Evolutionary conservation across 2,113 vertebrate species (phyloP).

Genomic region (Melanocharis versteri): DNA sequence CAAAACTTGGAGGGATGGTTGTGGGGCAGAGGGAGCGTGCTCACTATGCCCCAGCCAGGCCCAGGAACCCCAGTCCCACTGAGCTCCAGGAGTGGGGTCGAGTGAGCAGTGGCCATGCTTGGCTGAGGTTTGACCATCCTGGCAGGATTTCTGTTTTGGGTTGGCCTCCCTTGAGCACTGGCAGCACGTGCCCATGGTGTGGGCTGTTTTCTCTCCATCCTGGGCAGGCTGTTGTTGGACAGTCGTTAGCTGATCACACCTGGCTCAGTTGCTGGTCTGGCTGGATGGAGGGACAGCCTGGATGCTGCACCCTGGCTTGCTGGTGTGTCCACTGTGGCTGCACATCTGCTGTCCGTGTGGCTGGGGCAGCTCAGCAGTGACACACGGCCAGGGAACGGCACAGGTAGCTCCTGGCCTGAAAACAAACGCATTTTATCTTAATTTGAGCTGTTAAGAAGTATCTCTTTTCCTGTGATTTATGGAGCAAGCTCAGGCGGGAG

Average conservation of each 20-base stretch:
- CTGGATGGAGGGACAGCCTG: neutral
- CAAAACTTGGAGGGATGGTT: conserved; percentile 58
- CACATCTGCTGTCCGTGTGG: rapidly evolving
- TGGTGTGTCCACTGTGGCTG: neutral
- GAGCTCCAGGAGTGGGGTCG: neutral
- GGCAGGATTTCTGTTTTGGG: neutral
- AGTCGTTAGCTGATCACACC: neutral
- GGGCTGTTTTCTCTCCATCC: neutral
- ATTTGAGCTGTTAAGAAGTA: conserved; percentile 82
- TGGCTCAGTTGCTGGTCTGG: neutral
- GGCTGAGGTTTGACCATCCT: neutral
- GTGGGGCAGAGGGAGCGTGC: neutral
- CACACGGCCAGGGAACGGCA: conserved; percentile 65
- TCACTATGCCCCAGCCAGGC: neutral
- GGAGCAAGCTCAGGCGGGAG: conserved; percentile 9
- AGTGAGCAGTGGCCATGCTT: neutral
- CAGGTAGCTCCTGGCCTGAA: conserved; percentile 76
- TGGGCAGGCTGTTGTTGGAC: neutral
- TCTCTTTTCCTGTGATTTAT: conserved; percentile 81
- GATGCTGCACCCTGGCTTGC: neutral
- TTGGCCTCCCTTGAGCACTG: neutral
- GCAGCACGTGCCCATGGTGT: neutral
- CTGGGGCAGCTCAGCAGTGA: neutral
- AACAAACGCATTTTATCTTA: conserved; percentile 81
- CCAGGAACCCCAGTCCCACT: too few species aligned